phyloP scores from a whole-genome alignment of 1,140 invertebrate genomes.

The Geopemphigus sp. region DNA sequence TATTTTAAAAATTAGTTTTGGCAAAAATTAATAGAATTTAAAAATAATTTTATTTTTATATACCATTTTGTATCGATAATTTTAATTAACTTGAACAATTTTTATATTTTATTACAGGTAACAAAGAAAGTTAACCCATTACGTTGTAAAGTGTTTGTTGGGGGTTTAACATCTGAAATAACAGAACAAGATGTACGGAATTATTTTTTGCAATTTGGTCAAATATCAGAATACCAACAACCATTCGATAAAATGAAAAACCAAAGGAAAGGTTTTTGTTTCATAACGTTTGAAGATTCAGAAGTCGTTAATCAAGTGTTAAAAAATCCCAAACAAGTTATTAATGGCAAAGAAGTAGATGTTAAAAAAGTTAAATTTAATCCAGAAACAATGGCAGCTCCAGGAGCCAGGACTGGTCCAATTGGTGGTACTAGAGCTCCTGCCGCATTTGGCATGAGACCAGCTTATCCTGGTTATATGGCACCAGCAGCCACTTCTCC shows the following conservation, averaged over 20 bases:
- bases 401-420: constrained; percentile 51
- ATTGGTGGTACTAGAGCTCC: constrained; percentile 49
- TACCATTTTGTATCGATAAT: too few relatives aligned
- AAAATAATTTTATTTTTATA: too few relatives aligned
- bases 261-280: constrained; percentile 67
- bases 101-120: constrained; percentile 54
- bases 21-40: too few relatives aligned
- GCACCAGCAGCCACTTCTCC: constrained; percentile 19
- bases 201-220: constrained; percentile 66
- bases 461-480: constrained; percentile 50
- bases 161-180: constrained; percentile 65
- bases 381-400: constrained; percentile 56
- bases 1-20: too few relatives aligned
- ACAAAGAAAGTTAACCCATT: constrained; percentile 60
- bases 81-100: not conserved
- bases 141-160: constrained; percentile 69
- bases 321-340: constrained; percentile 64
- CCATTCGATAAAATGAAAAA: constrained; percentile 72
- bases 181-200: constrained; percentile 64
- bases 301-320: constrained; percentile 65
- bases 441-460: constrained; percentile 46
- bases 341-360: constrained; percentile 65
- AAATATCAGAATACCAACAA: constrained; percentile 66
- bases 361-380: constrained; percentile 61
- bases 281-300: constrained; percentile 67